phyloP scores from a whole-genome alignment of 2,888 invertebrate species.

The Steinernema carpocapsae region DNA sequence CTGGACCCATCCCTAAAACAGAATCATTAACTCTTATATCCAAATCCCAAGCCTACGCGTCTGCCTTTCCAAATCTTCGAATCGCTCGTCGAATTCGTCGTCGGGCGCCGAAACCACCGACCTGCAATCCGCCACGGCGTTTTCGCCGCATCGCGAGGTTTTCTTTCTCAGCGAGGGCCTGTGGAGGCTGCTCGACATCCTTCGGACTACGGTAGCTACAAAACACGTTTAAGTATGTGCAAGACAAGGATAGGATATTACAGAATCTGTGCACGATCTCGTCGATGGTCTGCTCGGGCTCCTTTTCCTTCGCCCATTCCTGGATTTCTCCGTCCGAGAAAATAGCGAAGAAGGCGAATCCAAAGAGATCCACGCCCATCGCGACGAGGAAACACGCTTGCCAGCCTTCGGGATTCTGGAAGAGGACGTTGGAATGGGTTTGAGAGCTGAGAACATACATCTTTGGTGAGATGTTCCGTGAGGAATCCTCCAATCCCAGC shows the following conservation, averaged over 20 bases:
- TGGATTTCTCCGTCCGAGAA: constrained; percentile 97
- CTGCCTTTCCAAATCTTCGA: constrained; percentile 1
- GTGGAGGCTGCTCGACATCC: constrained; percentile 13
- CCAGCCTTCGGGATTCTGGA: constrained; percentile 76
- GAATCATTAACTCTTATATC: not conserved
- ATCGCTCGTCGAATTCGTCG: constrained; percentile 13
- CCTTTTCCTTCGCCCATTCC: constrained; percentile 59
- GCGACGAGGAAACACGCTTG: constrained; percentile 91
- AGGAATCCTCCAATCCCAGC: constrained; percentile 92
- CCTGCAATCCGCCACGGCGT: not conserved
- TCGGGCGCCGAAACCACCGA: constrained; percentile 29
- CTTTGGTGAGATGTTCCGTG: constrained; percentile 78
- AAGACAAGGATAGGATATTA: constrained; percentile 31
- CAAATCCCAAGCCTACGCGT: not conserved
- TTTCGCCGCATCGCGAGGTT: not conserved
- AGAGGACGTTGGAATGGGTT: not conserved
- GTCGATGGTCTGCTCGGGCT: constrained; percentile 52
- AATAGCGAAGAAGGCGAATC: constrained; percentile 90
- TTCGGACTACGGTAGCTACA: not conserved
- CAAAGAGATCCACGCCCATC: constrained; percentile 88
- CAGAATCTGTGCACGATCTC: constrained; percentile 54
- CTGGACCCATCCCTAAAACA: not conserved
- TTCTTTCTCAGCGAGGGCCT: constrained; percentile 1
- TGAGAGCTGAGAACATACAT: constrained; percentile 39
- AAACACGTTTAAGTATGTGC: not conserved